These are phyloP conservation scores for Agrochola circellaris DNA, from an alignment of 2,888 invertebrate genomes.

Conservation along the genomic window DNA sequence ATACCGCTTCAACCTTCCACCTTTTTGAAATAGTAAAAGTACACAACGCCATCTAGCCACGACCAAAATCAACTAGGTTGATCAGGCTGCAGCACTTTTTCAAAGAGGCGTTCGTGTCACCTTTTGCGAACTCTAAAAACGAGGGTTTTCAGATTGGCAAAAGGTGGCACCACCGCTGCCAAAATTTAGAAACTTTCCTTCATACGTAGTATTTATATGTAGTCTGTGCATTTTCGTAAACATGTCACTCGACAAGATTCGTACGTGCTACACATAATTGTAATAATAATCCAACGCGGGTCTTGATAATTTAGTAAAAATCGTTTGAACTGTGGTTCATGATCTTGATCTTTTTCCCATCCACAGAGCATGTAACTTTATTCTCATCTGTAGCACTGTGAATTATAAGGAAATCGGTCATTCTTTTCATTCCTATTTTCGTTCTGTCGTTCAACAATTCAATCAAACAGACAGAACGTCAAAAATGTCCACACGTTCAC, in stretches of 20 bases:
- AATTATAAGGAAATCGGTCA: neutral
- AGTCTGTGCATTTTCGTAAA: too few relatives aligned
- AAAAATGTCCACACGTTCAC: slow-evolving; percentile 57
- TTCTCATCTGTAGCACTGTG: slow-evolving; percentile 3
- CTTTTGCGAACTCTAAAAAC: neutral
- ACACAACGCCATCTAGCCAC: slow-evolving; percentile 24
- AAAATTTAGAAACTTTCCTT: neutral
- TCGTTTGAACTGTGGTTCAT: neutral
- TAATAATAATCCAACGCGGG: neutral
- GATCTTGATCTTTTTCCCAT: neutral
- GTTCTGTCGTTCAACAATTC: slow-evolving; percentile 26
- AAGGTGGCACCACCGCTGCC: slow-evolving; percentile 32
- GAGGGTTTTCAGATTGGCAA: neutral
- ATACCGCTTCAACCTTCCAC: neutral
- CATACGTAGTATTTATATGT: too few relatives aligned
- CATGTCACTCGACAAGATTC: neutral
- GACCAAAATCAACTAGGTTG: neutral
- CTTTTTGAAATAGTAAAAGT: neutral
- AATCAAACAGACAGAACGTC: slow-evolving; percentile 53
- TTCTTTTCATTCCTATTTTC: slow-evolving; percentile 30
- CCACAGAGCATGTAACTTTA: too few relatives aligned
- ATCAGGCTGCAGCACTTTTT: neutral
- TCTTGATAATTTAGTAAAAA: neutral
- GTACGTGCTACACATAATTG: neutral
- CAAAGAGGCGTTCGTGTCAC: neutral